Conservation (phyloP, 2,888 invertebrate species). For the Tetanocera ferruginea region DNA sequence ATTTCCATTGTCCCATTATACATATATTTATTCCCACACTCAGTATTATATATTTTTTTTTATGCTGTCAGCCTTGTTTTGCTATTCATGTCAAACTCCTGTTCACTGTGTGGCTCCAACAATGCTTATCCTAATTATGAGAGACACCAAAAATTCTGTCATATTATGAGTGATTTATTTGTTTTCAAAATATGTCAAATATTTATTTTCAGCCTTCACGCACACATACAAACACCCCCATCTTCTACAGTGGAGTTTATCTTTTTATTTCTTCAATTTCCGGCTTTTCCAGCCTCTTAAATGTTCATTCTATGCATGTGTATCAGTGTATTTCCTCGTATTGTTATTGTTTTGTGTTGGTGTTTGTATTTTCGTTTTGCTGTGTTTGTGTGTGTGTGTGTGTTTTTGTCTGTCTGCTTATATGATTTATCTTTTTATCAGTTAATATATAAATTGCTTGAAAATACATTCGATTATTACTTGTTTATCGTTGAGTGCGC, state of each 20-base stretch:
- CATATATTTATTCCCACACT: too few species aligned
- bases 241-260: neutral
- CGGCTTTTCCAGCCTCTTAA: neutral
- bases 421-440: conserved; percentile 32
- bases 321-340: neutral
- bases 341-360: neutral
- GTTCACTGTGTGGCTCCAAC: neutral
- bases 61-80: neutral
- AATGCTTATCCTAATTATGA: conserved; percentile 68
- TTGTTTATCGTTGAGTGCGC: conserved; percentile 22
- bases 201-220: conserved; percentile 49
- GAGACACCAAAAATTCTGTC: conserved; percentile 67
- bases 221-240: conserved; percentile 33
- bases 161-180: conserved; percentile 69
- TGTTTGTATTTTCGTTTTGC: neutral
- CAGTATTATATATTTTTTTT: neutral
- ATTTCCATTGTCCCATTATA: too few species aligned
- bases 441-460: conserved; percentile 26
- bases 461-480: conserved; percentile 33
- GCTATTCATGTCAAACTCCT: neutral
- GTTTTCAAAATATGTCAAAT: conserved; percentile 69
- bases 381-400: neutral
- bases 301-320: neutral
- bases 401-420: neutral
- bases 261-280: neutral